These are phyloP conservation scores for Meloidogyne chitwoodi DNA, from an alignment of 1,140 invertebrate species.

Conservation along the genomic window DNA sequence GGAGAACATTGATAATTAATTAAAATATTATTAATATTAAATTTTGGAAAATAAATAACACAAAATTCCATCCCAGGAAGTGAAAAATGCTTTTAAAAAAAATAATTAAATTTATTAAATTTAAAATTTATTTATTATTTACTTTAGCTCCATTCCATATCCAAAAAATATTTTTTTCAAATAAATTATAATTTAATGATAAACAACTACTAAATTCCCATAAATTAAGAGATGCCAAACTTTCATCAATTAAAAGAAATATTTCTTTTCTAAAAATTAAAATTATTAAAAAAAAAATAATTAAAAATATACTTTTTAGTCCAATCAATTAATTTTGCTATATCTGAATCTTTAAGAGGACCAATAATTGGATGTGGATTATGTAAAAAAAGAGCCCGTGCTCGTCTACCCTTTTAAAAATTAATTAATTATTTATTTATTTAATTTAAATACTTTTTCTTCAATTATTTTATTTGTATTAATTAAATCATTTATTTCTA, in stretches of 20 bases:
- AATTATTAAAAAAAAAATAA: neutral
- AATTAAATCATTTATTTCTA: neutral
- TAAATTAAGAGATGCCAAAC: constrained; percentile 11
- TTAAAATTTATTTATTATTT: neutral
- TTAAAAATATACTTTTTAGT: neutral
- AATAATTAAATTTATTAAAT: neutral
- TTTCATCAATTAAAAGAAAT: constrained; percentile 10
- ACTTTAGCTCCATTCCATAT: constrained; percentile 17
- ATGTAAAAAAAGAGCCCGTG: constrained; percentile 11
- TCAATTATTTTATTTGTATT: neutral
- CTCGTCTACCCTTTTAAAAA: constrained; percentile 3
- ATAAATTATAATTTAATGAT: neutral
- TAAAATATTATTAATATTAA: neutral
- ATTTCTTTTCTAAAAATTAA: constrained; percentile 1
- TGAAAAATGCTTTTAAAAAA: constrained; percentile 13
- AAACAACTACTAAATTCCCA: constrained; percentile 20
- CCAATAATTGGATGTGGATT: constrained; percentile 15
- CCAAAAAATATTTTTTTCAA: neutral
- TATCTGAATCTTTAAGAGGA: neutral
- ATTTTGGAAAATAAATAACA: neutral
- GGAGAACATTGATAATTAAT: constrained; percentile 6
- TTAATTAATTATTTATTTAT: too few species aligned
- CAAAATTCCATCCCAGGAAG: constrained; percentile 16
- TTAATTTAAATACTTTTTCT: neutral
- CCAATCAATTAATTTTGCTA: constrained; percentile 6